Base-by-base conservation (phyloP, 2,797 vertebrate species). In the Cichlasoma orientale region DNA sequence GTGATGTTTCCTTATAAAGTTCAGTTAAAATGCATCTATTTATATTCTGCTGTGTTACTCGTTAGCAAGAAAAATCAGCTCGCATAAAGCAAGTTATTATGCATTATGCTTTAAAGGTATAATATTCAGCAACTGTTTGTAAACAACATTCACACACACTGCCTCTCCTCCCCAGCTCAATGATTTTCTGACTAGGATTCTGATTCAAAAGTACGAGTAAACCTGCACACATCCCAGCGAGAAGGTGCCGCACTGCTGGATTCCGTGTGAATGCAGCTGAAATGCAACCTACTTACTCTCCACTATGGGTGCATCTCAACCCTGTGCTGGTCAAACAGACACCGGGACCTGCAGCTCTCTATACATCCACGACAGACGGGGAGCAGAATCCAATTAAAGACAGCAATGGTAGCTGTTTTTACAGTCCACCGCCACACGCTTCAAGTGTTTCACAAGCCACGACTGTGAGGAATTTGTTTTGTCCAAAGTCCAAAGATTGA, bases 1-100 rank as follows among this genome's bases (percentile, higher is more conserved):
- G 88, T 82, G 68, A 77, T 5, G 27, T 89, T 87, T 86, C 77
- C 50, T 86, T 89, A 90, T 91, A 89, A 90, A 92, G 86, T 12
- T 25, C 10, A 53, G 4, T 23, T 54, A 1, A 80, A 74, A 25
- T 18, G 56, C 12, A 7, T 38, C n/a, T 11, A n/a, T 71, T 21
- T 27, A 44, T 36, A 21, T 18, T 7, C 6, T 4, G 44, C 72
- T 3, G 41, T 53, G 38, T n/a, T 13, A 57, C 18, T 57, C 52
- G 25, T 66, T 44, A 55, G 14, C 16, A 56, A 14, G 0, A 47
- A 59, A 29, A 3, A 54, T 50, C 1, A 18, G 19, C 23, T 56
- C 33, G 56, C 47, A 12, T 66, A 19, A 47, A 44, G 36, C 7
- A 0, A 41, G 23, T 66, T 9, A 12, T 47, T 19, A 19, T 44